Evolutionary conservation across 2,797 vertebrate genomes (phyloP), one percentile per base, ranked within the genome.

Genomic region (Spondyliosoma cantharus): DNA sequence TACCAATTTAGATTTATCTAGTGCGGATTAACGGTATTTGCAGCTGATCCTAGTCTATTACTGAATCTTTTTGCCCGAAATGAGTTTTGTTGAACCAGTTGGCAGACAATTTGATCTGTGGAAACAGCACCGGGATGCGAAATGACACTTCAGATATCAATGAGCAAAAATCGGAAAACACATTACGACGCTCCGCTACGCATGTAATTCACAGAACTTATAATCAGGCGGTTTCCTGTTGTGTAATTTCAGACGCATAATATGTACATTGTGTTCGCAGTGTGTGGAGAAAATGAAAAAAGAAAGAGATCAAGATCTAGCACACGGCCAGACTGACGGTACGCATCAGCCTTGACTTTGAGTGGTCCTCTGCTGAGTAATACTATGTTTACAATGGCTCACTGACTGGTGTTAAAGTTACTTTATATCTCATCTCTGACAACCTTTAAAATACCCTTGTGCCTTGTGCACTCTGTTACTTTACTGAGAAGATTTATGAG

Each of bases 361-460:
- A 90, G 74, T 59, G 77, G 81, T 86, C 85, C 86, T 90, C 76
- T 85, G 84, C 86, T 75, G 77, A 86, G 76, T 86, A 85, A 86
- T 84, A 86, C 78, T 64, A 24, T 89, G 86, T 91, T 91, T 85
- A 90, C 90, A 89, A 86, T 85, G 83, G 87, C 88, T 88, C 88
- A 82, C 81, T 89, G 89, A 93, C 89, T 88, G 89, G 83, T 84
- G 84, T 90, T 90, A 90, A 90, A 93, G 89, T 90, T 87, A 91
- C 92, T 93, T 93, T 93, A 92, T 92, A 90, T 92, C 92, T 92
- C 91, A 91, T 93, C 90, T 90, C 90, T 93, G 93, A 93, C 91
- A 92, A 94, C 92, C 92, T 93, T 91, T 92, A 91, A 91, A 93
- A 92, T 88, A 91, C 92, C 93, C 92, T 92, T 93, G 92, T 67